phyloP scores from a whole-genome alignment of 1,140 invertebrate genomes.

The Teleopsis dalmanni region DNA sequence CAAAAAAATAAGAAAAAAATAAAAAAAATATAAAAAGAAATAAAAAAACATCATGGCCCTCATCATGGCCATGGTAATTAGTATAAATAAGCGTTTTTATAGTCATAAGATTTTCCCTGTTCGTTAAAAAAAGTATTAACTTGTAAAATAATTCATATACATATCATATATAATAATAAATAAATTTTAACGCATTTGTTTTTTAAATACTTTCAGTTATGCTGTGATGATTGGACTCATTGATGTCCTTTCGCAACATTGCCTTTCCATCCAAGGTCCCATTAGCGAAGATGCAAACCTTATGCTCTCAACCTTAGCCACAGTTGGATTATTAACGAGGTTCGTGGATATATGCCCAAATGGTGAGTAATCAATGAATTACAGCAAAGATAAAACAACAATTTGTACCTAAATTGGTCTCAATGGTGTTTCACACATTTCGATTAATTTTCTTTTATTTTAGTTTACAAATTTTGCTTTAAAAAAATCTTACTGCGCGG shows the following conservation, averaged over 20 bases:
- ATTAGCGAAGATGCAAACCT: conserved; percentile 39
- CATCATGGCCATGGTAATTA: too few species aligned
- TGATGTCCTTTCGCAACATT: conserved; percentile 34
- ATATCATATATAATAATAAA: neutral
- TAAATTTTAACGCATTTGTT: neutral
- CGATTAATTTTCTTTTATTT: conserved; percentile 12
- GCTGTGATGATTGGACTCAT: conserved; percentile 39
- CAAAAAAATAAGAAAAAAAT: too few species aligned
- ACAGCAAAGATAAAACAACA: neutral
- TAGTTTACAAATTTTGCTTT: neutral
- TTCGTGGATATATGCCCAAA: conserved; percentile 40
- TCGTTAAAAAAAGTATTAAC: too few species aligned
- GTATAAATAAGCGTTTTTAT: too few species aligned
- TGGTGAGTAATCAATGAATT: conserved; percentile 23
- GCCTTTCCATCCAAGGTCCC: conserved; percentile 39
- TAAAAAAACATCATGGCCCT: too few species aligned
- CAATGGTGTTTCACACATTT: conserved; percentile 7
- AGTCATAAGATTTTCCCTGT: too few species aligned
- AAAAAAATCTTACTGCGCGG: neutral
- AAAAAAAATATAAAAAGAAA: too few species aligned
- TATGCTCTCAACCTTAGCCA: conserved; percentile 37
- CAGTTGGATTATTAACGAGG: conserved; percentile 37
- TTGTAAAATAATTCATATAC: too few species aligned
- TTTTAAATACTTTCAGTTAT: too few species aligned
- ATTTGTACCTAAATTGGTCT: neutral